Conservation (phyloP, 2,797 vertebrate genomes). For the Labeo calbasu region DNA sequence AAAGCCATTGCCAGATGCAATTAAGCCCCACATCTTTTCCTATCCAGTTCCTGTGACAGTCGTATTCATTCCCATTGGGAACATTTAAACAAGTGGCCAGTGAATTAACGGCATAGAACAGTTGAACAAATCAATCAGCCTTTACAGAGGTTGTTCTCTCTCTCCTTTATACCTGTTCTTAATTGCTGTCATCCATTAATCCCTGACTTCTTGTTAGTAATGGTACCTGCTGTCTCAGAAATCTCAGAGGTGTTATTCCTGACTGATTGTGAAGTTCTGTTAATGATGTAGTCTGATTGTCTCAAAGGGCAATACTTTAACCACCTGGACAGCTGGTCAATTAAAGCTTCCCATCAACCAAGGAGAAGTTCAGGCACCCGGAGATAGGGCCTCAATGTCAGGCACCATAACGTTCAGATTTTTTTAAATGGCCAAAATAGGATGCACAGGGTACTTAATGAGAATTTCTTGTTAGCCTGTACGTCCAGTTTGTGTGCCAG, state of each 20-base stretch:
- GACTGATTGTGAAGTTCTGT: neutral
- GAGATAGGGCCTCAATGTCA: constrained; percentile 1
- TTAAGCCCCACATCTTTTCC: neutral
- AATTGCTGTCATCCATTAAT: constrained; percentile 33
- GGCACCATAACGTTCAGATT: neutral
- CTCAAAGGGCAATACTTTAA: constrained; percentile 19
- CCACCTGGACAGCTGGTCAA: constrained; percentile 14
- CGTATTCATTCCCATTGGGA: neutral
- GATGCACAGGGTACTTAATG: neutral
- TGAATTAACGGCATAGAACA: neutral
- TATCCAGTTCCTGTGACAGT: neutral
- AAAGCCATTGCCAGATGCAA: neutral
- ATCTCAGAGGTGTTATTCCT: constrained; percentile 21
- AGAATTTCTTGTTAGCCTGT: constrained; percentile 6
- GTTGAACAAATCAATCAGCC: constrained; percentile 26
- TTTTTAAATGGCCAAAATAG: neutral
- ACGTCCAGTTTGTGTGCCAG: constrained; percentile 32
- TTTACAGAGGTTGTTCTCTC: constrained; percentile 5
- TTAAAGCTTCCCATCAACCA: constrained; percentile 6
- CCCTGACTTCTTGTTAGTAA: constrained; percentile 24
- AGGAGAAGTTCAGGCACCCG: neutral
- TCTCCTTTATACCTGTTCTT: neutral
- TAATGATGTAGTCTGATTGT: constrained; percentile 20
- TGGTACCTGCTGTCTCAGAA: constrained; percentile 7
- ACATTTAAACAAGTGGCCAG: neutral